phyloP scores from a whole-genome alignment of 2,888 invertebrate species.

The Eumacrocentrus americanus region DNA sequence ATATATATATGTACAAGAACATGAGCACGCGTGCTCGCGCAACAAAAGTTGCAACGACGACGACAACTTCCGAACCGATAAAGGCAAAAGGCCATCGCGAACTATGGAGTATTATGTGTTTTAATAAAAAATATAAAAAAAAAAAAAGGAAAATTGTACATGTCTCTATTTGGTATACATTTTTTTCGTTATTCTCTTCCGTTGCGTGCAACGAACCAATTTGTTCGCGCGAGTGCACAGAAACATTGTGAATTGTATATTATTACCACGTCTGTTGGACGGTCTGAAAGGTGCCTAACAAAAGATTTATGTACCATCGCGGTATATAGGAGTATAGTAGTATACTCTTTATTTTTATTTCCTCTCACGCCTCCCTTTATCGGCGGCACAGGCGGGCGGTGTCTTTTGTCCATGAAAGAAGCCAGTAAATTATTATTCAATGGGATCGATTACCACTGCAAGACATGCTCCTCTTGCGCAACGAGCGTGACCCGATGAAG shows the following conservation, averaged over 20 bases:
- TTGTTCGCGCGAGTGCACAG: constrained; percentile 19
- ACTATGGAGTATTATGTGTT: no score
- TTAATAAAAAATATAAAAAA: background rate
- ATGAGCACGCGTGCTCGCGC: background rate
- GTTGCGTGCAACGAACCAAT: constrained; percentile 20
- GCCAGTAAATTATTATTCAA: constrained; percentile 39
- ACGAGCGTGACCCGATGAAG: constrained; percentile 17
- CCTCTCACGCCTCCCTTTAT: no score
- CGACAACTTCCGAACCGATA: no score
- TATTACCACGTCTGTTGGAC: constrained; percentile 16
- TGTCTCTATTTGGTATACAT: no score
- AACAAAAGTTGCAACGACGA: background rate
- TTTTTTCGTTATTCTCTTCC: constrained; percentile 8
- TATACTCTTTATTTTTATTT: background rate
- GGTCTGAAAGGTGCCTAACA: constrained; percentile 13
- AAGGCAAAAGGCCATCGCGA: background rate
- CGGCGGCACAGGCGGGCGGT: no score
- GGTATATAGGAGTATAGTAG: background rate
- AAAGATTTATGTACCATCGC: constrained; percentile 10
- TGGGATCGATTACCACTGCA: constrained; percentile 31
- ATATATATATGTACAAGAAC: background rate
- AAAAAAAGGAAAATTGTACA: no score
- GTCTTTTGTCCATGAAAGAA: no score
- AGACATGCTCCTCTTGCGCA: constrained; percentile 20
- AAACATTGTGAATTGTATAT: constrained; percentile 22